Conservation (phyloP, 37 sponge, comb jelly and placozoan genomes). For the Spongia lamella region DNA sequence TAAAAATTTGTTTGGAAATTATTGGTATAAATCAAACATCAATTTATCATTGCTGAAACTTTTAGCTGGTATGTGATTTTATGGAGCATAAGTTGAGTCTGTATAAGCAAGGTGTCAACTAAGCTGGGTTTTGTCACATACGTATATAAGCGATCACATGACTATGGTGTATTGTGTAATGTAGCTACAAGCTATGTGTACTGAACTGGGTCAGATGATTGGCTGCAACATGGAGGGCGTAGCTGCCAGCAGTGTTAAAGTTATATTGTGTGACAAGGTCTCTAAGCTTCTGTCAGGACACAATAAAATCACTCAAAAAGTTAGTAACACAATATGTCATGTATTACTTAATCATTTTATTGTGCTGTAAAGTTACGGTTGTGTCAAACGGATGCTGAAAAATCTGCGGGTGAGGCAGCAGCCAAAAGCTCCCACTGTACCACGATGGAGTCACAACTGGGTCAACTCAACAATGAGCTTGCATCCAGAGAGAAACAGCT, state of each 20-base stretch:
- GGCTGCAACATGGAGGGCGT: conserved; percentile 46
- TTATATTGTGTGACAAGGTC: conserved; percentile 17
- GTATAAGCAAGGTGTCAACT: too few species aligned
- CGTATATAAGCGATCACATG: background rate
- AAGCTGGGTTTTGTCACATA: too few species aligned
- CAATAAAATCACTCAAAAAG: conserved; percentile 14
- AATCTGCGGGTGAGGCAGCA: conserved; percentile 27
- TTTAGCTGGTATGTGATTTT: too few species aligned
- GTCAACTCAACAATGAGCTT: conserved; percentile 6
- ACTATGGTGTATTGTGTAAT: background rate
- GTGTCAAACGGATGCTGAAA: too few species aligned
- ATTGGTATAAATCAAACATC: too few species aligned
- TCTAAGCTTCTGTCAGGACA: conserved; percentile 21
- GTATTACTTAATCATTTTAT: too few species aligned
- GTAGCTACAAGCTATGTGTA: conserved; percentile 41
- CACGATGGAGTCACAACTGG: conserved; percentile 27
- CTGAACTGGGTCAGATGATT: conserved; percentile 6
- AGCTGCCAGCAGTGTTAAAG: conserved; percentile 25
- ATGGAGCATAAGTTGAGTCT: too few species aligned
- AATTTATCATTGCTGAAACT: too few species aligned
- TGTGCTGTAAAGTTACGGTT: too few species aligned
- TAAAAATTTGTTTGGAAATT: too few species aligned
- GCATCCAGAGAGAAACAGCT: conserved; percentile 13
- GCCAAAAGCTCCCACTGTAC: conserved; percentile 32
- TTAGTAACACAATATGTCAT: background rate